Conservation (phyloP, 1,140 invertebrate species). For the Adoxophyes honmai region DNA sequence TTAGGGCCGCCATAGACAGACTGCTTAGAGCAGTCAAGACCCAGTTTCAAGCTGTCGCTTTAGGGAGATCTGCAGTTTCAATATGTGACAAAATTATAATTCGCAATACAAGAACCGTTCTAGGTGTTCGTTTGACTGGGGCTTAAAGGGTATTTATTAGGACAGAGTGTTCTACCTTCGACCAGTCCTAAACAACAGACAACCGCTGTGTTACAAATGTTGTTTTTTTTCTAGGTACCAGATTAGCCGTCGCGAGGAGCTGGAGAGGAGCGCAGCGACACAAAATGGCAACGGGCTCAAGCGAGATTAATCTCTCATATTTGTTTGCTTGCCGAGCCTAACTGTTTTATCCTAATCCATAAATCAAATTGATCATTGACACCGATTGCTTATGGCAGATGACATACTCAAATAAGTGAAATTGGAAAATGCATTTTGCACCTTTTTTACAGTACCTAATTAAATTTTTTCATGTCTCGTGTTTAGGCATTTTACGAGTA, state of each 20-base stretch:
- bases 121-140: too few relatives aligned
- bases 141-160: too few relatives aligned
- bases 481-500: too few relatives aligned
- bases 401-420: background rate
- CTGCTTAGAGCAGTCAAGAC: too few relatives aligned
- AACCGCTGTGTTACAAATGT: too few relatives aligned
- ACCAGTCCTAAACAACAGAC: too few relatives aligned
- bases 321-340: slow-evolving; percentile 32
- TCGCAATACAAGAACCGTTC: too few relatives aligned
- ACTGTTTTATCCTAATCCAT: slow-evolving; percentile 3
- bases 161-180: too few relatives aligned
- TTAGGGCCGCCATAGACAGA: too few relatives aligned
- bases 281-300: slow-evolving; percentile 81
- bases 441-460: background rate
- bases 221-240: slow-evolving; percentile 68
- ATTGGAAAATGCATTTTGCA: slow-evolving; percentile 8
- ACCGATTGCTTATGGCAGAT: background rate
- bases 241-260: slow-evolving; percentile 77
- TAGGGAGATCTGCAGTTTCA: too few relatives aligned
- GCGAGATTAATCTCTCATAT: slow-evolving; percentile 75
- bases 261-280: slow-evolving; percentile 67
- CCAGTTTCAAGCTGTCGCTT: too few relatives aligned
- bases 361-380: background rate
- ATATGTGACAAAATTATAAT: too few relatives aligned
- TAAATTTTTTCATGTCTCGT: background rate